Conservation (phyloP, 2,113 vertebrate species). For the Corythornis vintsioides region DNA sequence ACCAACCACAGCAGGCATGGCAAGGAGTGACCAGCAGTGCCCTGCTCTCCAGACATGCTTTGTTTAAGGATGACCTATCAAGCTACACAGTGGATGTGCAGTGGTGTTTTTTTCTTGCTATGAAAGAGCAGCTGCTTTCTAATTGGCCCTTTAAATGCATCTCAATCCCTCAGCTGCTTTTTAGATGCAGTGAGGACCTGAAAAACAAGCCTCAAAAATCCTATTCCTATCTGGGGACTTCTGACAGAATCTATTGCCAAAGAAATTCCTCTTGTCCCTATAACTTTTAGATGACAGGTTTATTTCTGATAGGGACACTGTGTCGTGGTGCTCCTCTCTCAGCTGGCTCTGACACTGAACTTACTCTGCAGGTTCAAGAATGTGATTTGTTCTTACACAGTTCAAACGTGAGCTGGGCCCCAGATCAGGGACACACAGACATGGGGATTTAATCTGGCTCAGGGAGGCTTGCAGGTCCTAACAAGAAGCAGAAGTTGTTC, state of each 20-base stretch:
- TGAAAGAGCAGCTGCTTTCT: not conserved
- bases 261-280: not conserved
- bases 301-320: not conserved
- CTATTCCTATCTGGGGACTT: not conserved
- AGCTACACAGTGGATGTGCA: not conserved
- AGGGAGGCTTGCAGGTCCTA: not conserved
- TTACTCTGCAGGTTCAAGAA: not conserved
- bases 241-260: not conserved
- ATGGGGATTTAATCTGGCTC: not conserved
- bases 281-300: not conserved
- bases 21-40: not conserved
- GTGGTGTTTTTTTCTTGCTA: not conserved
- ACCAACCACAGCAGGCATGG: not conserved
- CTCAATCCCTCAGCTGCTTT: not conserved
- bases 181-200: not conserved
- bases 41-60: not conserved
- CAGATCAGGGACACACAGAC: not conserved
- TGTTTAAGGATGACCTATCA: not conserved
- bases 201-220: not conserved
- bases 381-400: not conserved
- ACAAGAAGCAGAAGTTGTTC: not conserved
- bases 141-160: not conserved
- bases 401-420: not conserved
- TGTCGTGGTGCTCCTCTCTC: not conserved
- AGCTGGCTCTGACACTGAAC: not conserved